Conservation (phyloP, 2,888 invertebrate species). For the Charanyca ferruginea region DNA sequence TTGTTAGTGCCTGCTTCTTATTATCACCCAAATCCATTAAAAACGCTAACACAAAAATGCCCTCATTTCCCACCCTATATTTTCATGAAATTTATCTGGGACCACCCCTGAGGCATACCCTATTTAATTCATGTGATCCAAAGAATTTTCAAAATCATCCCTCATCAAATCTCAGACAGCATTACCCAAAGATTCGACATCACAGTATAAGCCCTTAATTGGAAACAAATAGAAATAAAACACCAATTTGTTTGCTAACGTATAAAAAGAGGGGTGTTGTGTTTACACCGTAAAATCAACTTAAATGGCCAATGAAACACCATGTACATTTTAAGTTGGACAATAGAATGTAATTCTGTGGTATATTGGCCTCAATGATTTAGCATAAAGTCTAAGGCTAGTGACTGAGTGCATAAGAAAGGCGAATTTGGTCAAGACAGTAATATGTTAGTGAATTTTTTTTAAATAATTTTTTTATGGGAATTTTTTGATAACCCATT, state of each 20-base stretch:
- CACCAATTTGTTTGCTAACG: conserved; percentile 32
- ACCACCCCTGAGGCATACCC: too few relatives aligned
- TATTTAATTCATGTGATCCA: too few relatives aligned
- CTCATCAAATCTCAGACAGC: background rate
- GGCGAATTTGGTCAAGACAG: conserved; percentile 54
- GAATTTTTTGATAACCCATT: too few relatives aligned
- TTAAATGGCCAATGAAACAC: conserved; percentile 72
- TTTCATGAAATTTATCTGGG: too few relatives aligned
- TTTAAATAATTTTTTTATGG: too few relatives aligned
- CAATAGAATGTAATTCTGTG: conserved; percentile 84
- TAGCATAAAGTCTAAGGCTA: conserved; percentile 79
- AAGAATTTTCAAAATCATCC: too few relatives aligned
- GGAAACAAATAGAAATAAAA: conserved; percentile 42
- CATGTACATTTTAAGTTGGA: conserved; percentile 82
- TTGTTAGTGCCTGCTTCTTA: too few relatives aligned
- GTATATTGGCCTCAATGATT: conserved; percentile 84
- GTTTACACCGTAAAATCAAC: conserved; percentile 57
- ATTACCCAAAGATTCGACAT: background rate
- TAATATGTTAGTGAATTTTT: too few relatives aligned
- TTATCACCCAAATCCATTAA: too few relatives aligned
- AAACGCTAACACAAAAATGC: too few relatives aligned
- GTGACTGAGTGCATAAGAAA: conserved; percentile 35
- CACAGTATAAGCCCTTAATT: background rate
- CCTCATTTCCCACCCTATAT: too few relatives aligned
- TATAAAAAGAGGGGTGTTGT: conserved; percentile 42